Base-by-base conservation (phyloP, 2,113 vertebrate species). In the Amphiprion ocellaris region DNA sequence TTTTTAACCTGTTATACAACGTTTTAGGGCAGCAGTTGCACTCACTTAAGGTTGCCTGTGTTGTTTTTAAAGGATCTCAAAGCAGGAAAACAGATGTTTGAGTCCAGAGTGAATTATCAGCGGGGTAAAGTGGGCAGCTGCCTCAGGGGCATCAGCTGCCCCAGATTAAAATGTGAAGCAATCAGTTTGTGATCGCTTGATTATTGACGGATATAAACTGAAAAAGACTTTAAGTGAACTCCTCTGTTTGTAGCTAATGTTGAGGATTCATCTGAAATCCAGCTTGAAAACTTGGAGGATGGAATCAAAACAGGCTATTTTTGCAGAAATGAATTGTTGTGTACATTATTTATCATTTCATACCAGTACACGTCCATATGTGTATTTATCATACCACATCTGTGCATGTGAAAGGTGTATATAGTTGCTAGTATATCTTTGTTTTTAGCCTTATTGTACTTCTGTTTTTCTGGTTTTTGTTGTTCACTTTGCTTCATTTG, bases 1-100 rank as follows among this genome's bases (percentile, higher is more conserved):
- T 84, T 82, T 82, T 66, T 62, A 68, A 72, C 69, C 23, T 50
- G 37, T 75, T 70, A 77, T 80, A 53, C 73, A 82, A 56, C 24
- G 19, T 72, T 66, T 44, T 12, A 15, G 4, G 54, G 58, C 37
- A 46, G 81, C 28, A 33, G 63, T 52, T 58, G 58, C 30, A 17
- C 10, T 60, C 11, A 52, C 2, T 63, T 5, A 69, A 47, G 78
- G 15, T 58, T 19, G 41, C 69, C 17, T 11, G 44, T 33, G 8
- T 28, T 68, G 52, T 47, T 33, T 68, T 64, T 62, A 30, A 63
- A 75, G 69, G 14, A 30, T 71, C 17, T 64, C 14, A 0, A 56
- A 37, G 17, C 21, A 54, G 10, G 70, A 69, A 58, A 76, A 33
- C 59, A 70, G 79, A 59, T 72, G 55, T 80, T 75, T 73, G n/a